A percentile compares a stretch with the other conserved stretches of the same genome.
These are phyloP conservation scores for Girardinus metallicus DNA, from an alignment of 2,797 vertebrate species.

Conservation along the genomic window DNA sequence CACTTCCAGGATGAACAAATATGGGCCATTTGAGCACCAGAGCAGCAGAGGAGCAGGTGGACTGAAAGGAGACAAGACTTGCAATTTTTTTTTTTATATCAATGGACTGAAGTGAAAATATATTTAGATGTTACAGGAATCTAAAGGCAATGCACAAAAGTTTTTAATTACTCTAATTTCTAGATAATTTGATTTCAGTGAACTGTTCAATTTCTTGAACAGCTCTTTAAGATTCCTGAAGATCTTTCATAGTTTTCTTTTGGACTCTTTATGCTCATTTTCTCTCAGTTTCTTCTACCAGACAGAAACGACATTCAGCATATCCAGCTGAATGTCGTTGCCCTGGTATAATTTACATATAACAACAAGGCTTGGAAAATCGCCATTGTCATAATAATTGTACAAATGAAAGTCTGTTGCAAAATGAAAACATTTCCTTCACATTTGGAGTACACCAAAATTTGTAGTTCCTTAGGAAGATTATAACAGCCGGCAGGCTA, in stretches of 20 bases:
- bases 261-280: not conserved
- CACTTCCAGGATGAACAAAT: constrained; percentile 72
- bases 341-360: not conserved
- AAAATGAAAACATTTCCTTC: not conserved
- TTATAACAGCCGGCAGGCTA: not conserved
- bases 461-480: not conserved
- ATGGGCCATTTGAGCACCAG: constrained; percentile 64
- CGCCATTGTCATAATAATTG: not conserved
- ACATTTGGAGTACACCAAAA: not conserved
- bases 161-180: not conserved
- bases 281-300: not conserved
- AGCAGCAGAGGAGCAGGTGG: constrained; percentile 60
- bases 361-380: not conserved
- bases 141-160: not conserved
- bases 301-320: not conserved
- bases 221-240: not conserved
- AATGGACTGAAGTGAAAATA: not conserved
- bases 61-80: constrained; percentile 20
- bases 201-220: not conserved
- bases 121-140: not conserved
- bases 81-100: not conserved
- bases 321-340: not conserved
- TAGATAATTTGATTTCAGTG: not conserved
- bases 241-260: not conserved
- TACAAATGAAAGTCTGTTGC: not conserved